phyloP scores from a whole-genome alignment of 2,113 vertebrate genomes.

The Erinaceus europaeus region DNA sequence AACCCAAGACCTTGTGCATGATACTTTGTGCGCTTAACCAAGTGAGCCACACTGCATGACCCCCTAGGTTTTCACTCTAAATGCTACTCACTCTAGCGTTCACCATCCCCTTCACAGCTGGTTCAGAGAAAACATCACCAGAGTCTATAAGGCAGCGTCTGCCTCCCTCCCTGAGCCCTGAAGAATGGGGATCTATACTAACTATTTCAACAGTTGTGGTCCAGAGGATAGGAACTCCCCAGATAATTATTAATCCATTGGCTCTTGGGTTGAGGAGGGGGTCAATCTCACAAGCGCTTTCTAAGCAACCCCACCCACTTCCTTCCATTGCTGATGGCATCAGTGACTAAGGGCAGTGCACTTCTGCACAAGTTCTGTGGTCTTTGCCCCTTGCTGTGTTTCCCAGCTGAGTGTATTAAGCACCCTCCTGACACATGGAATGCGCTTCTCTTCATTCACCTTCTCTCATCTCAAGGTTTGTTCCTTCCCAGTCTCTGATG shows the following conservation, averaged over 20 bases:
- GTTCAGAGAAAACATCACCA: not conserved
- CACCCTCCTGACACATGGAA: constrained; percentile 47
- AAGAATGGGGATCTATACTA: not conserved
- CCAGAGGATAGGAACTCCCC: not conserved
- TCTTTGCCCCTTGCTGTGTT: constrained; percentile 62
- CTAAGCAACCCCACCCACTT: constrained; percentile 52
- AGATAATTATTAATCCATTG: constrained; percentile 13
- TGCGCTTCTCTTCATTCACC: constrained; percentile 58
- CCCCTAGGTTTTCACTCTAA: not conserved
- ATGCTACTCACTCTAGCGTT: not conserved
- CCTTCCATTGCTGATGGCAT: constrained; percentile 51
- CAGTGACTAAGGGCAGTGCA: constrained; percentile 54
- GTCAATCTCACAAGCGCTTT: not conserved
- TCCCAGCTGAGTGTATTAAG: constrained; percentile 68
- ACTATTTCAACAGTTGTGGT: not conserved
- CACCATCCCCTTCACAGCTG: not conserved
- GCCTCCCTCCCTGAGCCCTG: not conserved
- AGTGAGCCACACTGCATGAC: too few relatives aligned
- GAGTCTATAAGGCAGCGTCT: not conserved
- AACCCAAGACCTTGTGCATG: too few relatives aligned
- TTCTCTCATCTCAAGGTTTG: constrained; percentile 33
- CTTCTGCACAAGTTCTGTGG: constrained; percentile 61
- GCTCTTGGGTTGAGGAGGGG: not conserved
- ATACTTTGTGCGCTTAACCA: too few relatives aligned
- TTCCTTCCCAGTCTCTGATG: not conserved